phyloP scores from a whole-genome alignment of 1,140 invertebrate species.

The Euschistus heros region DNA sequence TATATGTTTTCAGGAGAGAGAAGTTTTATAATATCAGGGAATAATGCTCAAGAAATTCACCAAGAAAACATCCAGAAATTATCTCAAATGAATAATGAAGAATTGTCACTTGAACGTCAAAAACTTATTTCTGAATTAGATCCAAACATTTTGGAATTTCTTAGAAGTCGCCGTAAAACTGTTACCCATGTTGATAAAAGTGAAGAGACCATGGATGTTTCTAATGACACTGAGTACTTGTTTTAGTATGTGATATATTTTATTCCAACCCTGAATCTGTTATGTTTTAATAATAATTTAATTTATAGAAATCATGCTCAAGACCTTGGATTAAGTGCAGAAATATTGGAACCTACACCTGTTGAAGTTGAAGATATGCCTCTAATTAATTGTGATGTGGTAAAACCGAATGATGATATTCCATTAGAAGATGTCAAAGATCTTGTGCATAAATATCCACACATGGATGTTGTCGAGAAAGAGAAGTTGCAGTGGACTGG shows the following conservation, averaged over 20 bases:
- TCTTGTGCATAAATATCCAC: conserved; percentile 56
- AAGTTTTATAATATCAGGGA: conserved; percentile 44
- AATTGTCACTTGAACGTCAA: conserved; percentile 63
- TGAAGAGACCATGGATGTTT: too few species aligned
- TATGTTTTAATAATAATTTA: background rate
- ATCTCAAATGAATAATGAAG: conserved; percentile 53
- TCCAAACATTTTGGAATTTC: conserved; percentile 52
- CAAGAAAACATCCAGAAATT: conserved; percentile 58
- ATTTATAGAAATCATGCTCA: conserved; percentile 1
- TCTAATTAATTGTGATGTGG: conserved; percentile 30
- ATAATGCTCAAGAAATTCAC: conserved; percentile 53
- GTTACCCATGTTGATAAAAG: too few species aligned
- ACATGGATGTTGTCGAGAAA: conserved; percentile 69
- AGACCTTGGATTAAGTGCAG: background rate
- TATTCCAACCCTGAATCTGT: background rate
- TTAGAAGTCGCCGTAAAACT: conserved; percentile 44
- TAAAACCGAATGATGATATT: conserved; percentile 24
- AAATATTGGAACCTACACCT: conserved; percentile 6
- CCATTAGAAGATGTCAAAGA: conserved; percentile 35
- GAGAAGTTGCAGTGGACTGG: conserved; percentile 81
- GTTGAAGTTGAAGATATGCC: conserved; percentile 28
- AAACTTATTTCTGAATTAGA: conserved; percentile 53
- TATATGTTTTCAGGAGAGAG: conserved; percentile 29
- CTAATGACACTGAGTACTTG: background rate
- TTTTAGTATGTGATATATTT: background rate